Conservation (phyloP, 2,113 vertebrate genomes). For the Amphilophus citrinellus region DNA sequence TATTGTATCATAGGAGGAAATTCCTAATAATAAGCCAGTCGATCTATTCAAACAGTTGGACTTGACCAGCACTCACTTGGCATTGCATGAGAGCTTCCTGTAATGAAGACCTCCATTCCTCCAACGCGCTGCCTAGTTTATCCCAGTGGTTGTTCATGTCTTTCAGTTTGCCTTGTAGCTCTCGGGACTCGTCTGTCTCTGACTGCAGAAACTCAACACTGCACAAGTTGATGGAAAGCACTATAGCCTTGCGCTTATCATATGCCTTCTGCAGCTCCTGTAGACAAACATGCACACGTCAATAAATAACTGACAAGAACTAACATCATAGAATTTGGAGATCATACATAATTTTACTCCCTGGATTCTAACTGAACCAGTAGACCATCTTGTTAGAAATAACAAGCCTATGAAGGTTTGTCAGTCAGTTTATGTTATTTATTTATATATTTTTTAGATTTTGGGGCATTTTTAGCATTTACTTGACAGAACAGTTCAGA, state of each 20-base stretch:
- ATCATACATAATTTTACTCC: too few species aligned
- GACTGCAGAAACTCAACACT: slow-evolving; percentile 91
- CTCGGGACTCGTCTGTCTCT: slow-evolving; percentile 82
- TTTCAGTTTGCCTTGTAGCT: slow-evolving; percentile 87
- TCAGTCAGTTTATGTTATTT: too few species aligned
- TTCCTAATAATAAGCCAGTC: neutral
- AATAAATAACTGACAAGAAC: neutral
- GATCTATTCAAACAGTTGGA: neutral
- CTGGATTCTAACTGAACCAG: too few species aligned
- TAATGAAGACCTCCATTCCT: slow-evolving; percentile 89
- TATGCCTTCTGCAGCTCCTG: slow-evolving; percentile 96
- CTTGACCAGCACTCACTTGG: slow-evolving; percentile 81
- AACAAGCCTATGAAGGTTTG: too few species aligned
- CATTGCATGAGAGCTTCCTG: slow-evolving; percentile 96
- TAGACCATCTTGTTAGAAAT: too few species aligned
- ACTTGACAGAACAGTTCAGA: too few species aligned
- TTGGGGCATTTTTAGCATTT: too few species aligned
- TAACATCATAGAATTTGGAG: too few species aligned
- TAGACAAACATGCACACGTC: neutral
- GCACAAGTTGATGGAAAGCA: slow-evolving; percentile 96
- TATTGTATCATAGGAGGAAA: neutral
- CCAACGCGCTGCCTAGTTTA: slow-evolving; percentile 84
- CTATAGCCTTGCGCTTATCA: slow-evolving; percentile 93
- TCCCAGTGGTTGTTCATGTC: slow-evolving; percentile 96
- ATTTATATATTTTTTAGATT: too few species aligned